These are phyloP conservation scores for Colius striatus DNA, from an alignment of 2,113 vertebrate genomes.

Conservation along the genomic window DNA sequence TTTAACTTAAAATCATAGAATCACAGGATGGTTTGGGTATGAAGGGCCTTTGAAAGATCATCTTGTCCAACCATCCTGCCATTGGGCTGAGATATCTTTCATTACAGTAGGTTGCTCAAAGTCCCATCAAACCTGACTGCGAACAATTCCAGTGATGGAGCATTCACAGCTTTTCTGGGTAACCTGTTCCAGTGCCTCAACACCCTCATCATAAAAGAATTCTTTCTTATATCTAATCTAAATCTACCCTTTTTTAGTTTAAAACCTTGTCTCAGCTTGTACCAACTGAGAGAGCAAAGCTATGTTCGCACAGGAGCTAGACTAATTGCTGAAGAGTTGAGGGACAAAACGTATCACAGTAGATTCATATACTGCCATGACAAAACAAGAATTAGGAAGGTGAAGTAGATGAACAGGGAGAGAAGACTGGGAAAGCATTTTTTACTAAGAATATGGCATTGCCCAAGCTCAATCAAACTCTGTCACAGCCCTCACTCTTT, in stretches of 20 bases:
- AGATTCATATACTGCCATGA: not conserved
- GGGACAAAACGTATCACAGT: not conserved
- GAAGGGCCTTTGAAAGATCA: not conserved
- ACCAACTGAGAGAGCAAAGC: not conserved
- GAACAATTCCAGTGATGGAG: not conserved
- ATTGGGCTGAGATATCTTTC: not conserved
- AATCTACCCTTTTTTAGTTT: not conserved
- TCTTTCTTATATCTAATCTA: not conserved
- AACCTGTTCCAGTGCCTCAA: too few relatives aligned
- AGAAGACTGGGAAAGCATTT: not conserved
- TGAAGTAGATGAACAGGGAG: not conserved
- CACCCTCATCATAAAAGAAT: not conserved
- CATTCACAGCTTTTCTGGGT: too few relatives aligned
- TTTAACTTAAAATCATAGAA: not conserved
- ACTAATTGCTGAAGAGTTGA: not conserved
- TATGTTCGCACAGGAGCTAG: not conserved
- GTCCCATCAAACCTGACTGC: too few relatives aligned
- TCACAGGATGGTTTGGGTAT: not conserved
- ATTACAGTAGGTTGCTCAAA: not conserved
- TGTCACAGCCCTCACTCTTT: not conserved
- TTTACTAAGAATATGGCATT: not conserved
- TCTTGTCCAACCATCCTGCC: too few relatives aligned
- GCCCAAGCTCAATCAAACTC: not conserved
- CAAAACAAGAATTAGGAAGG: not conserved
- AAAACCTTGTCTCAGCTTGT: not conserved